Percentiles rank a stretch among this genome's conserved stretches.
Evolutionary conservation across 2,113 vertebrate species (phyloP).

Genomic region (Columba janthina): DNA sequence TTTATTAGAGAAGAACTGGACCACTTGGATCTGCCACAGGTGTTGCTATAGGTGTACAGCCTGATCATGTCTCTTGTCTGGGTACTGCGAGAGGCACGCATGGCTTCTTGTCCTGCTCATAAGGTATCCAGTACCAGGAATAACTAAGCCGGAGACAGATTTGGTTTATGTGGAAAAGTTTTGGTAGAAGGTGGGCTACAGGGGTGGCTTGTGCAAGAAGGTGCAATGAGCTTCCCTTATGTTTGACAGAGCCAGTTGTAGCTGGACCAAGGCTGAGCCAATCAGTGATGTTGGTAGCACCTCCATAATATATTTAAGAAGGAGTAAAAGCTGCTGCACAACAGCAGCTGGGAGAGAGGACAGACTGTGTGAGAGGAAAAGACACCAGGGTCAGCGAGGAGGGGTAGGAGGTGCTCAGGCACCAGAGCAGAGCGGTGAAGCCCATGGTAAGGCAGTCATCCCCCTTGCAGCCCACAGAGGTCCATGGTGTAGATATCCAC

Average conservation of each 20-base stretch:
- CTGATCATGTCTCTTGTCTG: background rate
- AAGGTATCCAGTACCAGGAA: background rate
- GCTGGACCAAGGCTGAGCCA: background rate
- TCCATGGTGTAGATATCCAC: no score
- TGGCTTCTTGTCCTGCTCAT: background rate
- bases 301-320: no score
- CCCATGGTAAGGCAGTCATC: no score
- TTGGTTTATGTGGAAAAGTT: background rate
- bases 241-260: background rate
- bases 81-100: background rate
- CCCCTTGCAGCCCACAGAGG: no score
- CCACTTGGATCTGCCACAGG: background rate
- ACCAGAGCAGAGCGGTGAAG: no score
- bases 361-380: no score
- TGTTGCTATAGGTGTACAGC: background rate
- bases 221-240: background rate
- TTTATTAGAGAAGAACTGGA: background rate
- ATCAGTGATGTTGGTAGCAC: fast-evolving
- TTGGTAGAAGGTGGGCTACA: background rate
- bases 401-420: no score
- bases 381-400: no score
- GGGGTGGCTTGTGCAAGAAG: background rate
- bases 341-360: no score
- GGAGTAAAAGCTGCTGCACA: no score
- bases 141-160: background rate